Base-by-base conservation (phyloP, 2,888 invertebrate genomes). In the Acrobasis repandana region DNA sequence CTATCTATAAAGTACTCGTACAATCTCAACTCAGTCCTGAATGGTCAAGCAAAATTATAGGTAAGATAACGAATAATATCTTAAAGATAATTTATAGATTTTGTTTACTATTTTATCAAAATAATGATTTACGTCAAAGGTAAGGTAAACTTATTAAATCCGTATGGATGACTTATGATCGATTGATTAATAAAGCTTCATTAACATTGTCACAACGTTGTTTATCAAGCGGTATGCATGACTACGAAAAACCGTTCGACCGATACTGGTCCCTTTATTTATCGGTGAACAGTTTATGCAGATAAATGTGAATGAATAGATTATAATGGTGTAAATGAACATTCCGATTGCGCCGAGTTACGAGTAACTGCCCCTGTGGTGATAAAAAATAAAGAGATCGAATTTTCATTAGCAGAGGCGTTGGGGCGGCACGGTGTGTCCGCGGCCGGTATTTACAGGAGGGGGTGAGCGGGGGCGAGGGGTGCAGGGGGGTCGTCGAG, bases 391-490 rank as follows among this genome's bases (percentile, higher is more conserved):
- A 81, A 82, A 85, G 75, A 84, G 87, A 89, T 88, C 77, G 87
- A 85, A 86, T 89, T 90, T 90, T 90, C 91, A 92, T 90, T 90
- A 91, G 85, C 80, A 79, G 85, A 88, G 85, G 91, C 88, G 88
- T 88, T 84, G 83, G 86, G 82, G 90, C 90, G 90, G 90, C 85
- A 87, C 90, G 81, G 74, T 79, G 80, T 81, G 82, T 82, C 81
- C 83, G 82, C 85, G 77, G 78, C 77, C 79, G 77, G 82, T 83
- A 82, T 84, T 86, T 83, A 85, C 83, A 82, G 81, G 73, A 68
- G 65, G 68, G 50, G 64, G 73, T 72, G 28, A 28, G 0, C 61
- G 71, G 68, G 58, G 60, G 56, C 60, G 62, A 61, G 57, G 43
- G 58, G 62, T 63, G 60, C 63, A 60, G 63, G 66, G 66, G 18